Conservation (phyloP, 2,888 invertebrate species). For the Polymixis flavicincta region DNA sequence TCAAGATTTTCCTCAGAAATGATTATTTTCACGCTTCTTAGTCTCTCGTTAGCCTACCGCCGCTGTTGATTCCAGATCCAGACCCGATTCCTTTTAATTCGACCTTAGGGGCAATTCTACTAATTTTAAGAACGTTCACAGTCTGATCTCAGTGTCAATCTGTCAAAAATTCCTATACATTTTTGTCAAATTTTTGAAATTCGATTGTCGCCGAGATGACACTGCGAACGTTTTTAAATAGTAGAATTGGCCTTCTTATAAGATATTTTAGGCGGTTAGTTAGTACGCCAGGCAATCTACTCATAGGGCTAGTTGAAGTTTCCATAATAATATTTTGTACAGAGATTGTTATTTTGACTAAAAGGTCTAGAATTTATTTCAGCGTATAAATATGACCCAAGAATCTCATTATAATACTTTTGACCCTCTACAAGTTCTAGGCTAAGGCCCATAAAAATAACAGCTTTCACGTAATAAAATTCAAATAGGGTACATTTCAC, state of each 20-base stretch:
- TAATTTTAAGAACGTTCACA: no score
- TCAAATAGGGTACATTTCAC: constrained; percentile 33
- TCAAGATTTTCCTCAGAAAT: neutral
- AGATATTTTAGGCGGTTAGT: neutral
- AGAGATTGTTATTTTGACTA: neutral
- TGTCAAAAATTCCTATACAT: no score
- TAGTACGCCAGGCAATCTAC: neutral
- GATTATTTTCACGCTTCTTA: constrained; percentile 19
- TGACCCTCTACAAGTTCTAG: constrained; percentile 6
- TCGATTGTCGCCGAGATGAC: no score
- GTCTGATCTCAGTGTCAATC: no score
- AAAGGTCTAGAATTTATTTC: neutral
- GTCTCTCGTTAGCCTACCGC: constrained; percentile 3
- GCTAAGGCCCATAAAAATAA: constrained; percentile 29
- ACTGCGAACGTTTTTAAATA: no score
- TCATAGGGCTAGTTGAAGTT: neutral
- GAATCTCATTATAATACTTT: constrained; percentile 29
- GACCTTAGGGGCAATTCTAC: no score
- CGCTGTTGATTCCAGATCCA: constrained; percentile 6
- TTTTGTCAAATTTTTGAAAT: no score
- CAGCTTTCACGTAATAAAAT: constrained; percentile 35
- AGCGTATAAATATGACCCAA: constrained; percentile 9
- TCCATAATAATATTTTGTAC: constrained; percentile 8
- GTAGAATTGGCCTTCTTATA: no score
- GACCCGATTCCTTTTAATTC: neutral